Percentiles rank a stretch among this genome's conserved stretches.
Evolutionary conservation across 2,888 invertebrate species (phyloP).

Genomic region (Ditula angustiorana): DNA sequence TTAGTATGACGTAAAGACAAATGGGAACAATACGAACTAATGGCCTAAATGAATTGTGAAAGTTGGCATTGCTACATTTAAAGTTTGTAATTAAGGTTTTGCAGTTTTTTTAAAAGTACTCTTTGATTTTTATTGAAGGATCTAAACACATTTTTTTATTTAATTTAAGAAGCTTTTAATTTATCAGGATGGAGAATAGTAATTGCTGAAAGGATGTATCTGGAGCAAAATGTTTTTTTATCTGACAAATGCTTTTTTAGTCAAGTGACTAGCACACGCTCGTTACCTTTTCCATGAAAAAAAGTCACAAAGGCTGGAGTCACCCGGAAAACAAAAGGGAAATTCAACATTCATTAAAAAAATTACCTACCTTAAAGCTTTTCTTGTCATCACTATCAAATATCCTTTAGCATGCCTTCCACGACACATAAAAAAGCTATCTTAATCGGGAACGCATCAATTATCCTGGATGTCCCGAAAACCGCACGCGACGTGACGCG

Average conservation of each 20-base stretch:
- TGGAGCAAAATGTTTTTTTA: too few relatives aligned
- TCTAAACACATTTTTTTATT: too few relatives aligned
- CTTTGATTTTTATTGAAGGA: too few relatives aligned
- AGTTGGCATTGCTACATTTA: neutral
- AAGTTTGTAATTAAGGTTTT: neutral
- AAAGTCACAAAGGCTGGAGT: too few relatives aligned
- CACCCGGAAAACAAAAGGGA: too few relatives aligned
- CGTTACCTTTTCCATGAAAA: too few relatives aligned
- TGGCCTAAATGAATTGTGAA: neutral
- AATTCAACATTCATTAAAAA: too few relatives aligned
- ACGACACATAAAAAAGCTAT: conserved; percentile 53
- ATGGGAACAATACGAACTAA: conserved; percentile 6
- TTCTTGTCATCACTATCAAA: conserved; percentile 31
- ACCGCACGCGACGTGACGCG: conserved; percentile 67
- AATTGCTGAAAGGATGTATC: too few relatives aligned
- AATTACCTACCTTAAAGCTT: conserved; percentile 3
- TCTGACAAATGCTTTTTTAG: too few relatives aligned
- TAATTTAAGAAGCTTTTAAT: too few relatives aligned
- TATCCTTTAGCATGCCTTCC: conserved; percentile 2
- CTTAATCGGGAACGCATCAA: conserved; percentile 73
- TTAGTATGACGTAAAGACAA: conserved; percentile 24
- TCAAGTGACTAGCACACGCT: too few relatives aligned
- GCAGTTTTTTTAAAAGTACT: neutral
- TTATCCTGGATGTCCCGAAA: conserved; percentile 59
- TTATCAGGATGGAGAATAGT: too few relatives aligned